phyloP scores from a whole-genome alignment of 2,113 vertebrate species.

The Steatornis caripensis region DNA sequence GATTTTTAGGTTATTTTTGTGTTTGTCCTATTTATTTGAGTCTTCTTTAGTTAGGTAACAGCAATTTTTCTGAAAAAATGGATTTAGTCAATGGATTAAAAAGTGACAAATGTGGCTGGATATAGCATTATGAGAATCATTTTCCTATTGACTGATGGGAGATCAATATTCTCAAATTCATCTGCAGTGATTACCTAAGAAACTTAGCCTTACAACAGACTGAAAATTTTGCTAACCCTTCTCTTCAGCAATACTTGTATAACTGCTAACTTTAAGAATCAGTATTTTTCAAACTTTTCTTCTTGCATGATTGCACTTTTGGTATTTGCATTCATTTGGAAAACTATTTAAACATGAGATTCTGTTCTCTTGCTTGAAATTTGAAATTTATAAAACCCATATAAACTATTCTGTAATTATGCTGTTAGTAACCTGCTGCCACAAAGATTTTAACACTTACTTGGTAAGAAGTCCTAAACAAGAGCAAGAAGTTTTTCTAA shows the following conservation, averaged over 20 bases:
- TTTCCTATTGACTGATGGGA: not conserved
- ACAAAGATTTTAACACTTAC: not conserved
- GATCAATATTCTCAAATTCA: not conserved
- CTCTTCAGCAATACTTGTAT: not conserved
- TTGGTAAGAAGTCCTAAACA: not conserved
- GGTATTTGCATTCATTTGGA: not conserved
- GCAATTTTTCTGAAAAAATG: not conserved
- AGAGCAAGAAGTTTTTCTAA: not conserved
- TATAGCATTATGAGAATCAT: not conserved
- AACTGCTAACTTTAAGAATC: not conserved
- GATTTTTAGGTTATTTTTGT: not conserved
- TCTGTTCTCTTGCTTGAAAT: not conserved
- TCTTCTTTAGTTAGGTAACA: not conserved
- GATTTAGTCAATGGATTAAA: not conserved
- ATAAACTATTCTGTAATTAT: not conserved
- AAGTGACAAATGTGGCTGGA: not conserved
- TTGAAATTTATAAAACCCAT: not conserved
- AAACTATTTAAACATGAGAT: not conserved
- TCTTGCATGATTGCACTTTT: not conserved
- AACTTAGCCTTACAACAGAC: not conserved
- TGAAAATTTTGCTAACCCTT: not conserved
- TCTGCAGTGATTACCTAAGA: not conserved
- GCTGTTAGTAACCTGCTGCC: not conserved
- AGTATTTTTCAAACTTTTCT: not conserved
- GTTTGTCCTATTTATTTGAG: not conserved